A percentile compares a stretch with the other conserved stretches of the same genome.
Conservation (phyloP, 1,140 invertebrate species). For the Delia radicum region DNA sequence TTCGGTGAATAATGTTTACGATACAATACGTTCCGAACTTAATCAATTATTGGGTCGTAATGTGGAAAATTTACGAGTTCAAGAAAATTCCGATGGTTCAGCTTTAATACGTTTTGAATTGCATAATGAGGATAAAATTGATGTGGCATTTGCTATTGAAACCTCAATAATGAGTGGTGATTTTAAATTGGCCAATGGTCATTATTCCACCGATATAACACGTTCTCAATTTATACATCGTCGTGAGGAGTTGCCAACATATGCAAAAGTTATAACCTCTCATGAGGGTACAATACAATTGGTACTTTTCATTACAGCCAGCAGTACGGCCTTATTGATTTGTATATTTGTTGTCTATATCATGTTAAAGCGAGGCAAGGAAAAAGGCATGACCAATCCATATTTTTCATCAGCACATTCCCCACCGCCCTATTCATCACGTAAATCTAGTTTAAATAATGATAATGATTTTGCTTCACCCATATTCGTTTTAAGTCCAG, state of each 20-base stretch:
- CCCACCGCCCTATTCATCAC: not conserved
- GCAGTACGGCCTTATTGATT: slow-evolving; percentile 52
- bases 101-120: slow-evolving; percentile 49
- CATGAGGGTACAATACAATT: slow-evolving; percentile 48
- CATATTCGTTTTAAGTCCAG: slow-evolving; percentile 48
- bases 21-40: slow-evolving; percentile 43
- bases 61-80: slow-evolving; percentile 52
- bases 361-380: slow-evolving; percentile 48
- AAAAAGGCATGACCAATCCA: slow-evolving; percentile 33
- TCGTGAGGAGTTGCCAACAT: slow-evolving; percentile 31
- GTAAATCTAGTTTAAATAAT: slow-evolving; percentile 35
- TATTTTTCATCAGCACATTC: slow-evolving; percentile 31
- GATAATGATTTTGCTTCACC: slow-evolving; percentile 46
- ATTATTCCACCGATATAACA: slow-evolving; percentile 45
- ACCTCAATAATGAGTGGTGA: slow-evolving; percentile 39
- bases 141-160: slow-evolving; percentile 53
- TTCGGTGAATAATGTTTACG: slow-evolving; percentile 46
- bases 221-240: slow-evolving; percentile 50
- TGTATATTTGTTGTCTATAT: slow-evolving; percentile 53
- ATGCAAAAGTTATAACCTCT: slow-evolving; percentile 40
- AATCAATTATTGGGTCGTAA: slow-evolving; percentile 44
- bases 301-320: slow-evolving; percentile 53
- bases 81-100: slow-evolving; percentile 52
- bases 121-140: slow-evolving; percentile 49
- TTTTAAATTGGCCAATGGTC: slow-evolving; percentile 41